Base-by-base conservation (phyloP, 2,113 vertebrate species). In the Podocnemis expansa region DNA sequence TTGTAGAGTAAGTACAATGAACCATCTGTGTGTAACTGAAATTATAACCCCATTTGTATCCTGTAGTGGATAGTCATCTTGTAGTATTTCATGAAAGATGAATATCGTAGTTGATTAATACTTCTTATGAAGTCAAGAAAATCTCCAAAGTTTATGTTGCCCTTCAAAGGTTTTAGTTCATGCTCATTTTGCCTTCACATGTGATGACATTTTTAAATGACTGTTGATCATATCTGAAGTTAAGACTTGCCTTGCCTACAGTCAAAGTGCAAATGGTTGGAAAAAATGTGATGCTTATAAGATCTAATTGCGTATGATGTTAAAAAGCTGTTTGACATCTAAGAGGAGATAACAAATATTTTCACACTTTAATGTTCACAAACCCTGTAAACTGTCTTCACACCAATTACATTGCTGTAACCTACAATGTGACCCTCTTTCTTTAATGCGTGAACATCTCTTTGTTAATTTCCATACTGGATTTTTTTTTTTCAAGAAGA, bases 311-410 rank as follows among this genome's bases (percentile, higher is more conserved):
- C 90, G 47, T 21, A 11, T 92, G 85, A 96, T 96, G 97, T 82
- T 89, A 82, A 87, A 89, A 98, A 97, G 80, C 76, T 93, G 87
- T 86, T 94, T 96, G 85, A 94, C 91, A 95, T 92, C 88, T 93
- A 90, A 97, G 96, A 97, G 93, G 93, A 94, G 97, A 98, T 96
- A 98, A 98, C 98, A 98, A 98, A 98, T 97, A 96, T 97, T 98
- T 99, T 99, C 98, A 97, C 96, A 97, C 97, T 98, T 98, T 84
- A 96, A 95, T 14, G 0, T 98, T 98, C 97, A 47, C 47, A 98
- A 98, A 98, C 94, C 96, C 43, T 38, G 95, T 97, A 97, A 97
- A 96, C 43, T 91, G 95, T 96, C 95, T 97, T 98, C 93, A 91
- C 93, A 97, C 95, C 98, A 98, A 98, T 99, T 99, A 98, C 96